Base-by-base conservation (phyloP, 2,113 vertebrate genomes). In the Cacatua alba region DNA sequence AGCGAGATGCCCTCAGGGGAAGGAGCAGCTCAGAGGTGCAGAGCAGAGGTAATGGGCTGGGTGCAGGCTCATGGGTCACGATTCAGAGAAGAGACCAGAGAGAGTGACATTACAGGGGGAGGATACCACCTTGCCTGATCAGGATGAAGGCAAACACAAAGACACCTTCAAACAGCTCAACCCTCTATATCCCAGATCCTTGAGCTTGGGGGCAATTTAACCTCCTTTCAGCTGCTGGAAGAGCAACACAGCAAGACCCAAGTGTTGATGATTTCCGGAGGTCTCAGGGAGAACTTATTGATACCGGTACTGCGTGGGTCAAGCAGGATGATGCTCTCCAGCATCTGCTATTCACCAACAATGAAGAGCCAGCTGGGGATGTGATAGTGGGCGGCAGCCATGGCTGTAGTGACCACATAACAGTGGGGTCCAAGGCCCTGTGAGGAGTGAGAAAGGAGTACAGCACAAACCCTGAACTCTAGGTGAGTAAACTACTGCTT, bases 61-160 rank as follows among this genome's bases (percentile, higher is more conserved):
- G 31, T 21, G 12, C 1, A 1, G 23, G 33, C 23, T 51, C 4
- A 1, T 8, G 29, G 23, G 10, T 76, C 69, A 18, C 0, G 0
- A 28, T 19, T 19, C 55, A 62, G 10, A 74, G 31, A 48, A 65
- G 17, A 68, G 33, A 55, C 4, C 2, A 1, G 6, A 6, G 17
- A 87, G 19, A 7, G 21, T 43, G 39, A 46, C 26, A 55, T 37
- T 9, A 48, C 5, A 4, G 17, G 25, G 26, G 26, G 9, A 80
- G 24, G 20, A 29, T 75, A n/a, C 13, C 44, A 52, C 15, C 18
- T 60, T 31, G 35, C 24, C 14, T 41, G 17, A 26, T 35, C 20
- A 24, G 46, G 35, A 23, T 39, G 46, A 86, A 4, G 17, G 46
- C 19, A 71, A 67, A 31, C 46, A 44, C 0, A 1, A 64, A 71